Evolutionary conservation across 2,888 invertebrate genomes (phyloP).

Genomic region (Lasioglossum villosulum): DNA sequence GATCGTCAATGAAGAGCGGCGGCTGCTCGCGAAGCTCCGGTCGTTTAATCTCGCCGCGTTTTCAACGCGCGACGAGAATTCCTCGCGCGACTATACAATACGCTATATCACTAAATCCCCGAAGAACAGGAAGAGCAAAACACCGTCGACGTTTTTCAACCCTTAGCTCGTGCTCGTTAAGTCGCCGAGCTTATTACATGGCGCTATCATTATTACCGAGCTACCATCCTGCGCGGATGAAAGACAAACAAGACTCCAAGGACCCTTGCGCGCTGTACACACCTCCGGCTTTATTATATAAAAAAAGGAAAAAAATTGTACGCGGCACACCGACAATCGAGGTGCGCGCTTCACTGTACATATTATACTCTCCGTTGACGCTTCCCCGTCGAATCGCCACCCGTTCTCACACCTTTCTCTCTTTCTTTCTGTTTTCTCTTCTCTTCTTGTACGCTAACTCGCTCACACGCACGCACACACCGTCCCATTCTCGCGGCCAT

Average conservation of each 20-base stretch:
- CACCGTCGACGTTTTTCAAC: constrained; percentile 44
- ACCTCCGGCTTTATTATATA: constrained; percentile 73
- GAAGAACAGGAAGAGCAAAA: constrained; percentile 13
- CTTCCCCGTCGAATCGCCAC: constrained; percentile 23
- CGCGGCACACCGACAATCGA: constrained; percentile 24
- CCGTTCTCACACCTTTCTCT: background rate
- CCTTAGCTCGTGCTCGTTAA: constrained; percentile 43
- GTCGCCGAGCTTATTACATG: constrained; percentile 45
- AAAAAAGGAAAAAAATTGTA: constrained; percentile 42
- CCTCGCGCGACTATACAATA: background rate
- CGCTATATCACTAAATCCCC: constrained; percentile 27
- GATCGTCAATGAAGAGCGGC: background rate
- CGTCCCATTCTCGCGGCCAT: constrained; percentile 35
- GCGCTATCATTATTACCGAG: constrained; percentile 33
- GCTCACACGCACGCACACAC: constrained; percentile 25
- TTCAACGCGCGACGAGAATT: constrained; percentile 11
- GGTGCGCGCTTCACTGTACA: constrained; percentile 48
- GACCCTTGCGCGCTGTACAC: constrained; percentile 27
- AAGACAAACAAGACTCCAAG: constrained; percentile 40
- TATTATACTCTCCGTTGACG: constrained; percentile 35
- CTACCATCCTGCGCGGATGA: constrained; percentile 26
- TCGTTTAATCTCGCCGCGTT: background rate
- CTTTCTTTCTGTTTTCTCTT: background rate
- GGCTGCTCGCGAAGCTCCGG: background rate
- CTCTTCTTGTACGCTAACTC: constrained; percentile 2